Conservation (phyloP, 2,113 vertebrate species). For the Australoheros scitulus region DNA sequence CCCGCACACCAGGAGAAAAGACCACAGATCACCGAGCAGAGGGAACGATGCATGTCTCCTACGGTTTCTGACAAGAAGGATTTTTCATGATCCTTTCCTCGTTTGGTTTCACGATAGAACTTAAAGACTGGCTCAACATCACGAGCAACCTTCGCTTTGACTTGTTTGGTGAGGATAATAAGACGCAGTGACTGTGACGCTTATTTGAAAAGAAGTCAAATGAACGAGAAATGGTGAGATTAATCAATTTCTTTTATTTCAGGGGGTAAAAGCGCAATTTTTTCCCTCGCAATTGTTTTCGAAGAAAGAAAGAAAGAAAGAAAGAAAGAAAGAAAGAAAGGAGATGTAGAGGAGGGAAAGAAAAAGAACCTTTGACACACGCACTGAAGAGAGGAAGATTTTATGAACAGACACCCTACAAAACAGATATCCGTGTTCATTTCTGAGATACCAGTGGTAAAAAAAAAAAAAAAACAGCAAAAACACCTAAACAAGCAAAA, state of each 20-base stretch:
- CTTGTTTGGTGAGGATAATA: slow-evolving; percentile 34
- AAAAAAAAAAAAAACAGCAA: background rate
- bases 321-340: background rate
- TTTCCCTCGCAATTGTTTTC: slow-evolving; percentile 19
- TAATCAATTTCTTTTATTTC: slow-evolving; percentile 41
- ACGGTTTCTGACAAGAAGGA: slow-evolving; percentile 48
- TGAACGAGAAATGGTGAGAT: slow-evolving; percentile 6
- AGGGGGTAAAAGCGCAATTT: slow-evolving; percentile 29
- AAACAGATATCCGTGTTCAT: background rate
- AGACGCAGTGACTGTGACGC: slow-evolving; percentile 27
- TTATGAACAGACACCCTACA: slow-evolving; percentile 16
- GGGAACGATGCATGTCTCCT: slow-evolving; percentile 37
- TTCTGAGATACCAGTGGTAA: background rate
- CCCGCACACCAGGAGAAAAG: slow-evolving; percentile 35
- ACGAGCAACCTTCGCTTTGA: slow-evolving; percentile 6
- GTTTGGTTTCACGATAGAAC: background rate
- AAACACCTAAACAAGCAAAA: too few species aligned
- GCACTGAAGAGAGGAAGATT: slow-evolving; percentile 21
- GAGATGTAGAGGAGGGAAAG: slow-evolving; percentile 10
- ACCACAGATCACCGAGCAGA: slow-evolving; percentile 28
- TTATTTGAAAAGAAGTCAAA: slow-evolving; percentile 36
- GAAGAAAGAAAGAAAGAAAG: slow-evolving; percentile 20
- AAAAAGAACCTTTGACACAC: slow-evolving; percentile 36
- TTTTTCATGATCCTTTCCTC: slow-evolving; percentile 26
- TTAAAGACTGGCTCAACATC: slow-evolving; percentile 5